phyloP scores from a whole-genome alignment of 1,140 invertebrate genomes.

The Oryzaephilus surinamensis region DNA sequence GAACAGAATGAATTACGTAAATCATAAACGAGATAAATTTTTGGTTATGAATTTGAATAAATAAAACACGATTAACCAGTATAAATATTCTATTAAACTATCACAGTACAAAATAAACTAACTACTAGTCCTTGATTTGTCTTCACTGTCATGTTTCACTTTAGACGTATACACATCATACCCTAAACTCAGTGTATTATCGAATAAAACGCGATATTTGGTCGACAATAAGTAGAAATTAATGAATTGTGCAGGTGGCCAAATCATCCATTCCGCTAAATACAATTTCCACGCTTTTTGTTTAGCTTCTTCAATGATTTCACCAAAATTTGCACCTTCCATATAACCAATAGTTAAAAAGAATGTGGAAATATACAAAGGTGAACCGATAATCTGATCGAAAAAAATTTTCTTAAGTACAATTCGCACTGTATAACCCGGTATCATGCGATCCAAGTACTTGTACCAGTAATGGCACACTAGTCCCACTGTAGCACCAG shows the following conservation, averaged over 20 bases:
- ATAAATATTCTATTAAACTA: background rate
- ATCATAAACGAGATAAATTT: too few species aligned
- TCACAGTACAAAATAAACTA: background rate
- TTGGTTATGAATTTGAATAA: too few species aligned
- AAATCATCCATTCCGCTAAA: constrained; percentile 70
- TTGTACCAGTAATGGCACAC: constrained; percentile 80
- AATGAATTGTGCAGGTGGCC: constrained; percentile 72
- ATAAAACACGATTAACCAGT: too few species aligned
- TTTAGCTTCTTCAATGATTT: constrained; percentile 61
- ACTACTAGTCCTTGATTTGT: constrained; percentile 2
- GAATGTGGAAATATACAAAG: constrained; percentile 69
- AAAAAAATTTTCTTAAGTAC: constrained; percentile 76
- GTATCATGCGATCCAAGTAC: constrained; percentile 55
- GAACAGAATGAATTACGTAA: too few species aligned
- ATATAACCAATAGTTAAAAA: constrained; percentile 67
- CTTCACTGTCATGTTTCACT: constrained; percentile 54
- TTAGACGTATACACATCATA: constrained; percentile 90
- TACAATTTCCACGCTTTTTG: constrained; percentile 72
- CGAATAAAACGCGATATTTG: constrained; percentile 77
- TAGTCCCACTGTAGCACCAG: constrained; percentile 69
- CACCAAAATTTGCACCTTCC: constrained; percentile 50
- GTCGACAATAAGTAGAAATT: constrained; percentile 85
- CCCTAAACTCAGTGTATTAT: constrained; percentile 79
- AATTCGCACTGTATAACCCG: constrained; percentile 54
- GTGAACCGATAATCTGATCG: constrained; percentile 83